Base-by-base conservation (phyloP, 2,113 vertebrate species). In the Neotragus moschatus region DNA sequence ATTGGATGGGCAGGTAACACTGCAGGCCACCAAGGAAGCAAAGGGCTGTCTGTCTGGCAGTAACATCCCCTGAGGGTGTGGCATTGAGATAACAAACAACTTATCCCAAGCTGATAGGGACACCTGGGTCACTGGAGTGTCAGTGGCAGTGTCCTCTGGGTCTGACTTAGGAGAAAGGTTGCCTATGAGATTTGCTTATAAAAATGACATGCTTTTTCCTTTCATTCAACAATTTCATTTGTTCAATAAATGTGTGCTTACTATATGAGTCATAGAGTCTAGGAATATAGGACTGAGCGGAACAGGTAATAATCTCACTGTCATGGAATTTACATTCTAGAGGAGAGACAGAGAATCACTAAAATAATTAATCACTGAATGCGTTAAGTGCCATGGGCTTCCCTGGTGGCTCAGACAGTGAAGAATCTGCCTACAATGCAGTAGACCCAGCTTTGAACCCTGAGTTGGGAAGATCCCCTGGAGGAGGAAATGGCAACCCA, bases 1-100 rank as follows among this genome's bases (percentile, higher is more conserved):
- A 23, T 7, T 23, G 9, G 36, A 70, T 36, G 73, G 82, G 43
- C 39, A 85, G 17, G 10, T 63, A 7, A 19, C 28, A 11, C 7
- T 0, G 0, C 23, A 75, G 61, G 66, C 45, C 39, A 13, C 36
- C 16, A 12, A 2, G 11, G 33, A 51, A 36, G 25, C 43, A 70
- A 79, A 49, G 21, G 21, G 51, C 45, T 45, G 39, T 81, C 45
- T 28, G 45, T 25, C 30, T 43, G 82, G 61, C 23, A 66, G 3
- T 26, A 45, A 55, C 36, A 25, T 0, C 13, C 91, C 15, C 5
- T 2, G 45, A 16, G 26, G 53, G 0, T 0, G 3, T 4, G 73
- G 30, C 43, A 3, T 16, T 75, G 55, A 70, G 33, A 85, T 1
- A 33, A 30, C 36, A 51, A 63, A 89, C 45, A 23, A 17, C 25